A percentile compares a stretch with the other conserved stretches of the same genome.
phyloP scores from a whole-genome alignment of 2,888 invertebrate species.

The Parapristionchus giblindavisi region DNA sequence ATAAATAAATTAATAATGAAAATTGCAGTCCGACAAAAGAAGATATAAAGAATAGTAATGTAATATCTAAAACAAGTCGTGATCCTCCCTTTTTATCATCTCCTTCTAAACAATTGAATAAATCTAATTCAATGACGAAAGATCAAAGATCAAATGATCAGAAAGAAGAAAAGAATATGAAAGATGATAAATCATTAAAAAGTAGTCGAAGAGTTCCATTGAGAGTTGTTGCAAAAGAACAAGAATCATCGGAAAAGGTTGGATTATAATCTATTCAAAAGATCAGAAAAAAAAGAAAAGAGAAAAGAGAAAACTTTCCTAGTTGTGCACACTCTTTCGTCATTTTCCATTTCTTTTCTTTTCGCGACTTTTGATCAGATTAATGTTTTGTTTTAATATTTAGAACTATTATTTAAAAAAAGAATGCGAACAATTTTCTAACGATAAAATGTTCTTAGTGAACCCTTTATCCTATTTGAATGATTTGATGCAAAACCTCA shows the following conservation, averaged over 20 bases:
- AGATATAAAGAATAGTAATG: background rate
- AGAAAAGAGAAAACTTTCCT: no score
- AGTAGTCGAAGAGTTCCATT: constrained; percentile 28
- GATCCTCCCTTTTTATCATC: constrained; percentile 1
- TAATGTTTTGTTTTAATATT: no score
- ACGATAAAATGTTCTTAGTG: no score
- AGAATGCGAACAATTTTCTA: no score
- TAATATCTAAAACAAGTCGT: background rate
- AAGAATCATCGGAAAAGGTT: constrained; percentile 2
- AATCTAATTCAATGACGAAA: constrained; percentile 1
- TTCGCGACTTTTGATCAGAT: no score
- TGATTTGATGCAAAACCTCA: no score
- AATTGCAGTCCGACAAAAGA: constrained; percentile 20
- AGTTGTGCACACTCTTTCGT: no score
- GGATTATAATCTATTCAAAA: background rate
- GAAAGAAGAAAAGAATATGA: constrained; percentile 6
- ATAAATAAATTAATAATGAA: background rate
- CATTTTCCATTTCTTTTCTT: no score
- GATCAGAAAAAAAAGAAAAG: no score
- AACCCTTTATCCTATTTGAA: no score
- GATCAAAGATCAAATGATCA: background rate
- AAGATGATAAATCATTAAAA: constrained; percentile 9
- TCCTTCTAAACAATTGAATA: constrained; percentile 16
- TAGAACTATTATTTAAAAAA: no score
- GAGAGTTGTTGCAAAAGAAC: constrained; percentile 23